Base-by-base conservation (phyloP, 2,113 vertebrate species). In the Ptychochromis oligacanthus region DNA sequence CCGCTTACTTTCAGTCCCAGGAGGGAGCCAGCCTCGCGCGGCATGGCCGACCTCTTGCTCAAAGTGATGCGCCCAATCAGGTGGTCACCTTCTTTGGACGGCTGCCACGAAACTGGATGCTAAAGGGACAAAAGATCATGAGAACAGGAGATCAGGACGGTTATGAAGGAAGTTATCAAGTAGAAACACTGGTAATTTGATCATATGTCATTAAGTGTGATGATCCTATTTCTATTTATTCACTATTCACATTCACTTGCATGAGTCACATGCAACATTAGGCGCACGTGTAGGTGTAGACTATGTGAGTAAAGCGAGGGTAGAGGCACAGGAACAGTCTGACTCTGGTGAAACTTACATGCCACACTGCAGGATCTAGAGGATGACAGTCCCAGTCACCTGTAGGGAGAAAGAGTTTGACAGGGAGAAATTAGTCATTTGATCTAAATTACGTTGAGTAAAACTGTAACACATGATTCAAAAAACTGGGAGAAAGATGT, bases 301-400 rank as follows among this genome's bases (percentile, higher is more conserved):
- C 43, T 70, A 49, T 70, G 15, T 4, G 64, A 28, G 40, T 3
- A 49, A 49, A 0, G 72, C 20, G 24, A 2, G 24, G 11, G 0
- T 1, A 24, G 57, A 40, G 20, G 24, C 11, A 17, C 20, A 49
- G 18, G 17, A 28, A 70, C 13, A 12, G 46, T 34, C 26, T 14
- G 31, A 67, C 64, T 36, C 43, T 34, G 70, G 18, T 65, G 31
- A 86, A 95, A 95, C 97, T 97, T 94, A 98, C 98, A 90, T 99
- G 98, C 98, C 98, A 99, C 67, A 98, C 97, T 85, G 98, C 94
- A 87, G 98, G 98, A 95, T 99, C 98, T 93, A 99, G 92, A 95
- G 97, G 98, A 94, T 98, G 98, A 93, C 97, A 99, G 95, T 99
- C 98, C 97, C 98, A 97, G 92, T 99, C 98, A 95, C 98, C 98